These are phyloP conservation scores for Xestobium rufovillosum DNA, from an alignment of 2,888 invertebrate species.

Conservation along the genomic window DNA sequence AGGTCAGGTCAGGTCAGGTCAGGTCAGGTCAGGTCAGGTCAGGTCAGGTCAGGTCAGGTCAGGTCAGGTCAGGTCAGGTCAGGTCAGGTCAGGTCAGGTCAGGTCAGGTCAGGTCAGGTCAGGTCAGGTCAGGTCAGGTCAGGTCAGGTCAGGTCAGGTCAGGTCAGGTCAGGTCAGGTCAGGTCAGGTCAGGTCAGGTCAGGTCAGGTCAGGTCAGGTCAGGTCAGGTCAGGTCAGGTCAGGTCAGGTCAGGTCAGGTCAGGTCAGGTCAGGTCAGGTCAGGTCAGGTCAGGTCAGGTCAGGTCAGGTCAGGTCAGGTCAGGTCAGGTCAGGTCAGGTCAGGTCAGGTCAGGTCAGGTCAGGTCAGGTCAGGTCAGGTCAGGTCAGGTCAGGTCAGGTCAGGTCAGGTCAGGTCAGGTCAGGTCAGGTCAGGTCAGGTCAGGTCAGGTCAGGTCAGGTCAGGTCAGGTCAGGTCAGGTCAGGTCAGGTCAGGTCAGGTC, in stretches of 20 bases:
- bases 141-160: conserved; percentile 4
- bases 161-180: conserved; percentile 4
- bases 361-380: conserved; percentile 4
- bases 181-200: conserved; percentile 4
- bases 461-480: conserved; percentile 4
- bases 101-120: conserved; percentile 4
- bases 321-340: conserved; percentile 4
- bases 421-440: conserved; percentile 4
- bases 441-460: conserved; percentile 4
- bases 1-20: conserved; percentile 4
- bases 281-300: conserved; percentile 4
- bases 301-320: conserved; percentile 4
- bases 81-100: conserved; percentile 4
- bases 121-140: conserved; percentile 4
- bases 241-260: conserved; percentile 4
- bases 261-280: conserved; percentile 4
- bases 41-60: conserved; percentile 4
- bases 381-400: conserved; percentile 4
- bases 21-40: conserved; percentile 4
- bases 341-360: conserved; percentile 4
- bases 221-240: conserved; percentile 4
- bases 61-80: conserved; percentile 4
- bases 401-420: conserved; percentile 4
- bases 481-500: conserved; percentile 4
- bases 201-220: conserved; percentile 4